These are phyloP conservation scores for Hemistola chrysoprasaria DNA, from an alignment of 2,888 invertebrate species.

Conservation along the genomic window DNA sequence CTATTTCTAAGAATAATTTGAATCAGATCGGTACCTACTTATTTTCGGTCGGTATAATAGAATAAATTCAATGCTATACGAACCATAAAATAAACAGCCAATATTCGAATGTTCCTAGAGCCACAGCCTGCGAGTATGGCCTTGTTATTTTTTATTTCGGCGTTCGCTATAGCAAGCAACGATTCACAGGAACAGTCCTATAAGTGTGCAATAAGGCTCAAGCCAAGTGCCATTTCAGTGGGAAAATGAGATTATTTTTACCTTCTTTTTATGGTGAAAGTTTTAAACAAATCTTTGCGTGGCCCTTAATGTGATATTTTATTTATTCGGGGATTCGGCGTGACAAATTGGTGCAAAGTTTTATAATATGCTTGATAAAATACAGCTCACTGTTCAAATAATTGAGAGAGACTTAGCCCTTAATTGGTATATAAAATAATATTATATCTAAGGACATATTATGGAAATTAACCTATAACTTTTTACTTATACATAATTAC, in stretches of 20 bases:
- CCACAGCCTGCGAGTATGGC: conserved; percentile 38
- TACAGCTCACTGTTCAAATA: no score
- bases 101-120: no score
- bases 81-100: no score
- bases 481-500: no score
- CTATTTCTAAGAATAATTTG: no score
- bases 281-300: conserved; percentile 15
- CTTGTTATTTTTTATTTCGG: conserved; percentile 71
- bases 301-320: conserved; percentile 2
- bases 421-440: no score
- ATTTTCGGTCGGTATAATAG: no score
- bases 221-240: conserved; percentile 35
- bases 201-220: conserved; percentile 45
- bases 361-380: background rate
- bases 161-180: conserved; percentile 42
- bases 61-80: no score
- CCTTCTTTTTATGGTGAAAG: conserved; percentile 21
- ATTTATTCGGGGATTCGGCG: conserved; percentile 2
- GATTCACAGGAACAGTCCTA: conserved; percentile 37
- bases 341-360: background rate
- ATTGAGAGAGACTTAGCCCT: no score
- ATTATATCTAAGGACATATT: no score
- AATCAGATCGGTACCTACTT: no score
- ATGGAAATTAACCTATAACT: no score
- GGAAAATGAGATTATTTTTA: conserved; percentile 27